These are phyloP conservation scores for Tetrapedia diversipes DNA, from an alignment of 2,888 invertebrate genomes.

Conservation along the genomic window DNA sequence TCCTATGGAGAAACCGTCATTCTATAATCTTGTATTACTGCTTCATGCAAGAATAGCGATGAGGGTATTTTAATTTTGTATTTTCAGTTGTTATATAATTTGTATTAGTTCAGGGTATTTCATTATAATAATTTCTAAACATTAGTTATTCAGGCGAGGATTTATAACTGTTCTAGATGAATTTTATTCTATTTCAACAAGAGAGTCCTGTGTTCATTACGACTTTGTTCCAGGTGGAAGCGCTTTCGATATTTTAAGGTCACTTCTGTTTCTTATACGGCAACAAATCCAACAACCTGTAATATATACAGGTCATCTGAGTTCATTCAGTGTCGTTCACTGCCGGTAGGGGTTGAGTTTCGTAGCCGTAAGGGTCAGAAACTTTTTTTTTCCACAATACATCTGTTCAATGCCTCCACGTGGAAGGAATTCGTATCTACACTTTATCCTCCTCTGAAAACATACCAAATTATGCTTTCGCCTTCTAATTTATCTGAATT, in stretches of 20 bases:
- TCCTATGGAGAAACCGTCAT: too few species aligned
- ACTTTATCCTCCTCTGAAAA: background rate
- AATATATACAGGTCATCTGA: background rate
- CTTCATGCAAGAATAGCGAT: too few species aligned
- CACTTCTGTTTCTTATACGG: background rate
- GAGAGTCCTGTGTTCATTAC: background rate
- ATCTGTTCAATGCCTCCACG: background rate
- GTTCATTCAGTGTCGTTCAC: background rate
- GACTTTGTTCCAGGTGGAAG: slow-evolving; percentile 10
- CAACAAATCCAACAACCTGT: background rate
- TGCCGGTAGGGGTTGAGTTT: background rate
- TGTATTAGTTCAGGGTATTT: background rate
- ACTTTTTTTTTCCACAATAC: too few species aligned
- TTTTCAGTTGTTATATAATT: background rate
- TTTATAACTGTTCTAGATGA: background rate
- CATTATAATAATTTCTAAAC: background rate
- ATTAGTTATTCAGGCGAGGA: background rate
- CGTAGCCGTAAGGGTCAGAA: background rate
- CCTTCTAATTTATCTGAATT: too few species aligned
- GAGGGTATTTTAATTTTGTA: too few species aligned
- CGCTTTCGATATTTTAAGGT: background rate
- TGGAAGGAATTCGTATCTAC: background rate
- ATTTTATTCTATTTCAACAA: background rate
- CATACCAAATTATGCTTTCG: too few species aligned
- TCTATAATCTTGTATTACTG: too few species aligned